phyloP scores from a whole-genome alignment of 1,140 invertebrate genomes.

The Drosophila repletoides region DNA sequence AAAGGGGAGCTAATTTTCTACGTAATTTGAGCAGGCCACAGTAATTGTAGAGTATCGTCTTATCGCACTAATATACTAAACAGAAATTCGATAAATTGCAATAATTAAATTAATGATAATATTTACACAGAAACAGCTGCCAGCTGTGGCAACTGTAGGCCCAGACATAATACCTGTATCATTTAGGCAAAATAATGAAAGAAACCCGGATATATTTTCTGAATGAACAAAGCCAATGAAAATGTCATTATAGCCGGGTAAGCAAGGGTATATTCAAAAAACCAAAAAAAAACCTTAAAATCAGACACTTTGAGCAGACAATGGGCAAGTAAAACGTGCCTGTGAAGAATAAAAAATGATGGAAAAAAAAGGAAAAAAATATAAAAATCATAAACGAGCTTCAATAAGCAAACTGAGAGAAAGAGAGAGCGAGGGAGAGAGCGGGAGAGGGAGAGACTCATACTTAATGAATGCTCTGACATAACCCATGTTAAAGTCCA shows the following conservation, averaged over 20 bases:
- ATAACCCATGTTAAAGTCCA: constrained; percentile 19
- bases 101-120: no score
- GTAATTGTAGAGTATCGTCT: no score
- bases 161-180: no score
- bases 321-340: constrained; percentile 53
- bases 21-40: no score
- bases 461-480: constrained; percentile 27
- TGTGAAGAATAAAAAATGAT: constrained; percentile 42
- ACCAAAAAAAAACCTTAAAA: no score
- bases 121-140: constrained; percentile 12
- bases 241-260: constrained; percentile 1
- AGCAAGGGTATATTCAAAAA: constrained; percentile 21
- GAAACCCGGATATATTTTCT: background rate
- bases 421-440: background rate
- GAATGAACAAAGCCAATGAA: background rate
- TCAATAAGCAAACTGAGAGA: constrained; percentile 15
- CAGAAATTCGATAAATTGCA: no score
- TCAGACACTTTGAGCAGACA: constrained; percentile 22
- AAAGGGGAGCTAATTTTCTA: no score
- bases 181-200: no score
- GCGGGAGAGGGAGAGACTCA: background rate
- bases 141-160: no score
- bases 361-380: constrained; percentile 29
- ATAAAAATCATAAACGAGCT: constrained; percentile 43
- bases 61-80: no score